phyloP scores from a whole-genome alignment of 2,797 vertebrate genomes.

The Neomorphus geoffroyi region DNA sequence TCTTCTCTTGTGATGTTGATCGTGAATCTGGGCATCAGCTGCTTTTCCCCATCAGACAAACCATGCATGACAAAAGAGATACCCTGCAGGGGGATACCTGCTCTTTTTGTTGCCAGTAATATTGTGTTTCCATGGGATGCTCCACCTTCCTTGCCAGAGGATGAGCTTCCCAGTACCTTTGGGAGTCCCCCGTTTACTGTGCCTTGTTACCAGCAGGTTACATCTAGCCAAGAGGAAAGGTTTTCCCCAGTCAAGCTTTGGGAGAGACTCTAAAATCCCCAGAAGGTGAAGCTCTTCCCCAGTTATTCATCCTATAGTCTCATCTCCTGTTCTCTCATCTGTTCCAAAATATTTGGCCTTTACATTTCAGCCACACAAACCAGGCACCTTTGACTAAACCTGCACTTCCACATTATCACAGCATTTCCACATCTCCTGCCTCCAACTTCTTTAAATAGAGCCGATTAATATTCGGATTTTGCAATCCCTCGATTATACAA shows the following conservation, averaged over 20 bases:
- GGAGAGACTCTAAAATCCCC: neutral
- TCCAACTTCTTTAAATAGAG: constrained; percentile 35
- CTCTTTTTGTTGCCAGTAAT: neutral
- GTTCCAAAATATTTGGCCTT: neutral
- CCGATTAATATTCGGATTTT: constrained; percentile 25
- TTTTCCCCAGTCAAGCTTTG: neutral
- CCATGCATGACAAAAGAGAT: neutral
- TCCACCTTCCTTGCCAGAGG: neutral
- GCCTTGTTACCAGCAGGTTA: neutral
- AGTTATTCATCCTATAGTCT: neutral
- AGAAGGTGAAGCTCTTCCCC: neutral
- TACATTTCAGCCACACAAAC: neutral
- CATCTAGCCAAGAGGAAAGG: neutral
- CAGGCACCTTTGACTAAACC: neutral
- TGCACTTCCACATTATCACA: neutral
- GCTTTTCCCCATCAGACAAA: neutral
- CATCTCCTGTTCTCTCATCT: neutral
- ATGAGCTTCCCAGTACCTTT: neutral
- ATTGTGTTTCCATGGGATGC: neutral
- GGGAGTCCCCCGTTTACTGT: neutral
- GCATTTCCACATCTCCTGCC: neutral
- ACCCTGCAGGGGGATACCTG: accelerated
- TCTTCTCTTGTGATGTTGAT: neutral
- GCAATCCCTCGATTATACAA: constrained; percentile 43
- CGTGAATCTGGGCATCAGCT: neutral